Percentiles rank a stretch among this genome's conserved stretches.
These are phyloP conservation scores for Parazoanthus darwini DNA, from an alignment of 92 coral and sea anemone species.

Conservation along the genomic window DNA sequence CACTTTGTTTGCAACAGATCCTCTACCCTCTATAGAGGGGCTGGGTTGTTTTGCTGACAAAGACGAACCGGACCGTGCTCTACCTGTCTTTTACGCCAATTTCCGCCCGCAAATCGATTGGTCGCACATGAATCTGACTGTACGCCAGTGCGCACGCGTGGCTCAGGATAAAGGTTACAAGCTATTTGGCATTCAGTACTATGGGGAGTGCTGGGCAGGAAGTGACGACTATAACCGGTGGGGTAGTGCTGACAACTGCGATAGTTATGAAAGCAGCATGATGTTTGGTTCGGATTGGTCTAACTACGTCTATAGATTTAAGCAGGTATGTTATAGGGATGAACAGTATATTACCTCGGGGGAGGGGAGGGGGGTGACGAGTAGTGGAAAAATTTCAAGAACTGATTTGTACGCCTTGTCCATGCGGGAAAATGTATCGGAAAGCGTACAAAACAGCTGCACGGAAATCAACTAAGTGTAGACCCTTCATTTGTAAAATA, in stretches of 20 bases:
- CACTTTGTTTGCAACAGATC: conserved; percentile 29
- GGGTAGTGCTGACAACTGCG: conserved; percentile 11
- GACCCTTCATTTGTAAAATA: no score
- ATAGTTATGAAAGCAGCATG: background rate
- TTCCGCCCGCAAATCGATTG: conserved; percentile 69
- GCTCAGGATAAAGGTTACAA: conserved; percentile 64
- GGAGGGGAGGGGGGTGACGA: no score
- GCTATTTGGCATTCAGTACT: conserved; percentile 71
- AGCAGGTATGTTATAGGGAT: background rate
- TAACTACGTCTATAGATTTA: conserved; percentile 28
- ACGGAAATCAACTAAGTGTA: no score
- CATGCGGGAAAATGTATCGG: no score
- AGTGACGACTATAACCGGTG: conserved; percentile 27
- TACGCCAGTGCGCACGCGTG: conserved; percentile 65
- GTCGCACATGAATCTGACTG: conserved; percentile 53
- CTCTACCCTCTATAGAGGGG: conserved; percentile 47
- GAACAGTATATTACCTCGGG: no score
- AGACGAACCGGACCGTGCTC: conserved; percentile 26
- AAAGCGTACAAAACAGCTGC: no score
- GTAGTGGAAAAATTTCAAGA: no score
- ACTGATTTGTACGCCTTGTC: no score
- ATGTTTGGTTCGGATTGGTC: conserved; percentile 3
- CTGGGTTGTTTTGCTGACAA: conserved; percentile 76
- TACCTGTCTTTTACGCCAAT: conserved; percentile 50
- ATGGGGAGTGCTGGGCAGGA: conserved; percentile 82